A percentile compares a stretch with the other conserved stretches of the same genome.
Conservation (phyloP, 2,888 invertebrate species). For the Cephus sareptanus region DNA sequence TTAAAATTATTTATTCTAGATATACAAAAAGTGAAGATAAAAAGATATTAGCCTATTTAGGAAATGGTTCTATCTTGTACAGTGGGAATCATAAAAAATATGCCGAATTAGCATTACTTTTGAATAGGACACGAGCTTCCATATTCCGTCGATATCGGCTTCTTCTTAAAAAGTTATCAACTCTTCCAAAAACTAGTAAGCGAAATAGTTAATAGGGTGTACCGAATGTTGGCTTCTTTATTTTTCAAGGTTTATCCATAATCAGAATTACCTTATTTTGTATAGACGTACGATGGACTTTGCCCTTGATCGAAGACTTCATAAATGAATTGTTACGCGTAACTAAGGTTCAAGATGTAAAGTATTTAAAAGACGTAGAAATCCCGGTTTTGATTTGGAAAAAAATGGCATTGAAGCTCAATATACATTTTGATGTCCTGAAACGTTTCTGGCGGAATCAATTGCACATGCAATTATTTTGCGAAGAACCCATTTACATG, state of each 20-base stretch:
- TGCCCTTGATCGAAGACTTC: constrained; percentile 36
- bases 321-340: constrained; percentile 41
- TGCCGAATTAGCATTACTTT: constrained; percentile 36
- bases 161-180: constrained; percentile 20
- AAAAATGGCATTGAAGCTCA: constrained; percentile 41
- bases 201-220: neutral
- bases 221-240: neutral
- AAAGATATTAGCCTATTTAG: constrained; percentile 38
- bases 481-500: constrained; percentile 41
- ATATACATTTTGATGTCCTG: constrained; percentile 34
- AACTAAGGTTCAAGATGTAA: constrained; percentile 39
- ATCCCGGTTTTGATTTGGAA: constrained; percentile 51
- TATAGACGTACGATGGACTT: constrained; percentile 37
- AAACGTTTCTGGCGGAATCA: constrained; percentile 46
- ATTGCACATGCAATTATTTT: constrained; percentile 56
- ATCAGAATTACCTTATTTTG: neutral
- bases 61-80: constrained; percentile 10
- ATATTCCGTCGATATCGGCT: constrained; percentile 30
- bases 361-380: constrained; percentile 47
- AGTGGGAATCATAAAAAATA: constrained; percentile 24
- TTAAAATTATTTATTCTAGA: constrained; percentile 13
- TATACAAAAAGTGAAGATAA: constrained; percentile 43
- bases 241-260: neutral
- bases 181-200: neutral
- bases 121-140: constrained; percentile 41